Base-by-base conservation (phyloP, 2,888 invertebrate species). In the Drosophila monieri region DNA sequence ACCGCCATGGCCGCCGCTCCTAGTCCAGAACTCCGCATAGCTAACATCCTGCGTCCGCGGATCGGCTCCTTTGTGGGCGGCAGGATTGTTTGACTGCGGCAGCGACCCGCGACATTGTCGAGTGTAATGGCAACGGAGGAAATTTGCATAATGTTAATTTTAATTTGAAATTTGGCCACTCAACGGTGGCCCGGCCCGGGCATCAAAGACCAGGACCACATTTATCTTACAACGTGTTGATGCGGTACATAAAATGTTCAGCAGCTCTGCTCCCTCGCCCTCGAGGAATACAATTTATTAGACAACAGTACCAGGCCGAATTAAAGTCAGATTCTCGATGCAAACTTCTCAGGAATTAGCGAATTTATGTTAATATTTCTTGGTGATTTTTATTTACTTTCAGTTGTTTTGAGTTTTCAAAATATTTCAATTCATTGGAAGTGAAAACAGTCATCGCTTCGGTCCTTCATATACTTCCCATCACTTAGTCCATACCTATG, bases 81-180 rank as follows among this genome's bases (percentile, higher is more conserved):
- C 52, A 55, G 85, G 88, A 81, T 85, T 83, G 80, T 88, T 83
- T 83, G 77, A 72, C 68, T 58, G 74, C 64, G 67, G 57, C 88
- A 86, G 71, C 87, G 80, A 88, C 73, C 88, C 73, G 65, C 70
- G 74, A 74, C 54, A 67, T 58, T 65, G 62, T 51, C 61, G 41
- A 18, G 41, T 47, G 23, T 53, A 68, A 52, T 52, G 73, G 73
- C 53, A 70, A 76, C 74, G 77, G 73, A 67, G 72, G 54, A 79
- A 79, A 81, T 81, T 81, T 88, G 81, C 81, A 88, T 81, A 81
- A 81, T 83, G 86, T 88, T 81, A 79, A 88, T 81, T 81, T 81
- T 88, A 88, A 81, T 81, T 83, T 83, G 73, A 88, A 88, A 80
- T 85, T 83, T 86, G 69, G 86, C 86, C 88, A 79, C 84, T 76